These are phyloP conservation scores for Leptodactylus fallax DNA, from an alignment of 2,797 vertebrate species.

Conservation along the genomic window DNA sequence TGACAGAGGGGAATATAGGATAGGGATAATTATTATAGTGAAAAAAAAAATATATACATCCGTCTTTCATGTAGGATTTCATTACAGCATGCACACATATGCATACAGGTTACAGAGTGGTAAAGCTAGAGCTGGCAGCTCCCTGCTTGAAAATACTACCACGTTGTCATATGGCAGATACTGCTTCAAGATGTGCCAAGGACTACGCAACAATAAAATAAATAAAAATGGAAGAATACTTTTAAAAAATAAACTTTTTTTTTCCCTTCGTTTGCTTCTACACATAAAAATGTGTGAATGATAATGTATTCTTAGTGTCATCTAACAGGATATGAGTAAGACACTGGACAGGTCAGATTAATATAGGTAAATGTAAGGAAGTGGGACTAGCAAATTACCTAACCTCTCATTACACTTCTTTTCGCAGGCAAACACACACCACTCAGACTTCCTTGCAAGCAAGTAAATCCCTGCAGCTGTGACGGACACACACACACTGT, in stretches of 20 bases:
- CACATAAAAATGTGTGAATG: too few species aligned
- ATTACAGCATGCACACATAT: neutral
- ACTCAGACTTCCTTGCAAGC: neutral
- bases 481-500: slow-evolving; percentile 18
- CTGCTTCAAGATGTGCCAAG: slow-evolving; percentile 25
- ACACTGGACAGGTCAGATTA: neutral
- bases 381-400: neutral
- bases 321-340: neutral
- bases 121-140: slow-evolving; percentile 23
- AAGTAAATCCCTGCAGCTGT: slow-evolving; percentile 24
- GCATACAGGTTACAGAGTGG: neutral
- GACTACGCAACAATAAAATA: neutral
- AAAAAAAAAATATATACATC: neutral
- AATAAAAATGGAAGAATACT: neutral
- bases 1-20: neutral
- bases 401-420: too few species aligned
- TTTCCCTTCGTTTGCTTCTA: neutral
- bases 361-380: neutral
- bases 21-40: neutral
- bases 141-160: neutral
- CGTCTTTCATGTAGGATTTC: neutral
- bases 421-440: slow-evolving; percentile 2
- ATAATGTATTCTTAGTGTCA: neutral
- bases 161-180: slow-evolving; percentile 50
- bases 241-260: slow-evolving; percentile 17